phyloP scores from a whole-genome alignment of 1,140 invertebrate genomes.

The Drosophila melanogaster region Release_6_plus_ISO1_MT NT_033777.3:4951001-4951500 shows the following conservation, averaged over 20 bases:
- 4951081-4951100: constrained; percentile 21
- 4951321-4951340: too few relatives aligned
- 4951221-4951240: constrained; percentile 43
- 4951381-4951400: too few relatives aligned
- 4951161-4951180: constrained; percentile 68
- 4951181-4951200: constrained; percentile 59
- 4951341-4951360: too few relatives aligned
- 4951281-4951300: neutral
- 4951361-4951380: too few relatives aligned
- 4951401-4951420: too few relatives aligned
- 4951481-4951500: neutral
- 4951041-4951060: neutral
- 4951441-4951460: too few relatives aligned
- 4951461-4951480: too few relatives aligned
- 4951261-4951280: neutral
- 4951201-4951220: constrained; percentile 70
- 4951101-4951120: constrained; percentile 26
- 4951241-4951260: constrained; percentile 1
- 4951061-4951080: neutral
- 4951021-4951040: neutral
- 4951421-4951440: too few relatives aligned
- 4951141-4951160: constrained; percentile 24
- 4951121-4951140: constrained; percentile 59
- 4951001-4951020: too few relatives aligned
- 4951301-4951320: neutral